Evolutionary conservation across 2,113 vertebrate genomes (phyloP).

Genomic region (Callipepla squamata): DNA sequence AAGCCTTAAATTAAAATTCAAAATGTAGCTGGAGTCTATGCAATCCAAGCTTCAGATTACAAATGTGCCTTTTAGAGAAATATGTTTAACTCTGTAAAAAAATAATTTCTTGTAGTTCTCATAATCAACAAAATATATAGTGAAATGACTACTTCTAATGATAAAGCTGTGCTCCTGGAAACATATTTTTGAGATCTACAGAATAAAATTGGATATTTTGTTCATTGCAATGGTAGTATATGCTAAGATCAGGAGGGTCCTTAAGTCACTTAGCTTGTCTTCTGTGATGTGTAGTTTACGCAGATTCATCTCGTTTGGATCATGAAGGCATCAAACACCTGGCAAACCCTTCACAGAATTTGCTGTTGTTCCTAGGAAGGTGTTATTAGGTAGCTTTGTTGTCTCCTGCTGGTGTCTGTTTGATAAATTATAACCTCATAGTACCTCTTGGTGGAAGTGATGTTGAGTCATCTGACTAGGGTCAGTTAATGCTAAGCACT

Average conservation of each 20-base stretch:
- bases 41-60: not conserved
- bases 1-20: not conserved
- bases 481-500: accelerated
- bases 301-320: not conserved
- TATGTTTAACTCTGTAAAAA: not conserved
- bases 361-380: not conserved
- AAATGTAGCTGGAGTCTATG: not conserved
- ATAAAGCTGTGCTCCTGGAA: not conserved
- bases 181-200: not conserved
- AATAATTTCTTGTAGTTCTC: not conserved
- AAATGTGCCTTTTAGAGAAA: not conserved
- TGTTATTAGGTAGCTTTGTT: not conserved
- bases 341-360: not conserved
- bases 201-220: not conserved
- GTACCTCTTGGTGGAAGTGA: not conserved
- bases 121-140: not conserved
- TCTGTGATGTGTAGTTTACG: not conserved
- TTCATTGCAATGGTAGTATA: not conserved
- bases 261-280: not conserved
- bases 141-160: not conserved
- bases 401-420: not conserved
- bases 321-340: not conserved
- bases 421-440: not conserved
- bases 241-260: not conserved
- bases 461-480: not conserved